phyloP scores from a whole-genome alignment of 2,113 vertebrate genomes.

The Dendrocopos noguchii region DNA sequence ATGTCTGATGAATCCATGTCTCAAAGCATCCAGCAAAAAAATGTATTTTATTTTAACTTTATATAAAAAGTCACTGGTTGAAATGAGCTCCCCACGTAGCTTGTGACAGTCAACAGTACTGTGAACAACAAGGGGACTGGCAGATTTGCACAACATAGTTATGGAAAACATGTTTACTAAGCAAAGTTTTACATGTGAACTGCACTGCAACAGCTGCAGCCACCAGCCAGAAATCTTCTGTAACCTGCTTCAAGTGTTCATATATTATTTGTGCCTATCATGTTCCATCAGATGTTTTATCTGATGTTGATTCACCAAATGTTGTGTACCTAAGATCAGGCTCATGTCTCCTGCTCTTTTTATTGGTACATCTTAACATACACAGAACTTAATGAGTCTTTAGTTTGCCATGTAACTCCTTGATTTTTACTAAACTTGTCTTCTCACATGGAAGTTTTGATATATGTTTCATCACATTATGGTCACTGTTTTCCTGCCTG shows the following conservation, averaged over 20 bases:
- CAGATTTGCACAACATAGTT: neutral
- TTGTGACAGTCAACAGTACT: neutral
- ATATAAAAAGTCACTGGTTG: neutral
- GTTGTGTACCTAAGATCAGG: neutral
- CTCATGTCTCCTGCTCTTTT: neutral
- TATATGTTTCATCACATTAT: neutral
- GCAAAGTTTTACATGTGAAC: neutral
- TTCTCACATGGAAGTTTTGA: neutral
- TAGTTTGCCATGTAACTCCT: neutral
- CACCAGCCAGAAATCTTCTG: neutral
- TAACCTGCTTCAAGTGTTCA: neutral
- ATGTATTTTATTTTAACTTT: neutral
- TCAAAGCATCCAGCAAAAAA: neutral
- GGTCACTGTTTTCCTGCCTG: neutral
- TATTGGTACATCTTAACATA: neutral
- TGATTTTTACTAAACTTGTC: neutral
- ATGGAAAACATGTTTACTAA: neutral
- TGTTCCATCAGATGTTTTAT: neutral
- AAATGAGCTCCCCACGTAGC: neutral
- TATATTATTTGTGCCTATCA: slow-evolving; percentile 29
- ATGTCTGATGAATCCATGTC: neutral
- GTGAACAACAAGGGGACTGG: neutral
- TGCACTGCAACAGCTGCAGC: neutral
- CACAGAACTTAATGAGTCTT: neutral
- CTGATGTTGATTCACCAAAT: neutral